Conservation (phyloP, 2,888 invertebrate species). For the Vanessa cardui region DNA sequence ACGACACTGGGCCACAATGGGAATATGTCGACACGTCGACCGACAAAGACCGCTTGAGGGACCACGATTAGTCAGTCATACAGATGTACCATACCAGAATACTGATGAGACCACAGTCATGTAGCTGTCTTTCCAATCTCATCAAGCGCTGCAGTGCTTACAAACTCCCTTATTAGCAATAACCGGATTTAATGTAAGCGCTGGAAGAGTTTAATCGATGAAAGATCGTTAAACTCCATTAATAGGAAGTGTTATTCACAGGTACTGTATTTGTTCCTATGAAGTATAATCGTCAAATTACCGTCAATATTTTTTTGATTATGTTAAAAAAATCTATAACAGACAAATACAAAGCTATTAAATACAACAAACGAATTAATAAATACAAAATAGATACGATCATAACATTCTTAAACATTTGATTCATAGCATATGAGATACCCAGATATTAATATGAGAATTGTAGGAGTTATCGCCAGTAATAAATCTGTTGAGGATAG, state of each 20-base stretch:
- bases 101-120: slow-evolving; percentile 51
- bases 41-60: slow-evolving; percentile 66
- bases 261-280: not conserved
- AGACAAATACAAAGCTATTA: slow-evolving; percentile 4
- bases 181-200: slow-evolving; percentile 24
- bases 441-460: slow-evolving; percentile 28
- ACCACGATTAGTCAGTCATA: slow-evolving; percentile 66
- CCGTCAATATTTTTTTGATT: not conserved
- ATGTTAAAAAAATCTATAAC: not conserved
- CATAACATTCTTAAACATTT: slow-evolving; percentile 19
- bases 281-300: not conserved
- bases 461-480: slow-evolving; percentile 39
- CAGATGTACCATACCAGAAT: slow-evolving; percentile 54
- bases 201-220: slow-evolving; percentile 18
- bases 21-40: slow-evolving; percentile 57
- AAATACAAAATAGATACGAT: slow-evolving; percentile 17
- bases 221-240: slow-evolving; percentile 26
- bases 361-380: slow-evolving; percentile 4
- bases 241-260: slow-evolving; percentile 15
- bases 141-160: slow-evolving; percentile 32
- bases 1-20: slow-evolving; percentile 52
- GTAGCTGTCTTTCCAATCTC: slow-evolving; percentile 10
- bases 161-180: slow-evolving; percentile 13
- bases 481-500: slow-evolving; percentile 36
- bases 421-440: slow-evolving; percentile 28